Evolutionary conservation across 2,797 vertebrate genomes (phyloP).

Genomic region (Rousettus madagascariensis): DNA sequence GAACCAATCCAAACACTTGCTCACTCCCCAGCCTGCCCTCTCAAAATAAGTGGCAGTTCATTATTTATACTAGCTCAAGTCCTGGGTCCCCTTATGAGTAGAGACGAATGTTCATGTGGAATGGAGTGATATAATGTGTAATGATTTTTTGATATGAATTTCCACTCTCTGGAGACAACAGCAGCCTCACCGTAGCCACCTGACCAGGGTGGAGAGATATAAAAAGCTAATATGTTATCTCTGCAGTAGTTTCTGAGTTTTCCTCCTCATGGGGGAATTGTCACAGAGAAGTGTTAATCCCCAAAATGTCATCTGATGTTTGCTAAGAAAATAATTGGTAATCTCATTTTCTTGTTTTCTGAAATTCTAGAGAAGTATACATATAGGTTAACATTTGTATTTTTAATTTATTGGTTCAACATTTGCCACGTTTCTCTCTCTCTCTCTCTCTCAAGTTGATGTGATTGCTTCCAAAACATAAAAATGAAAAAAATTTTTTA

Average conservation of each 20-base stretch:
- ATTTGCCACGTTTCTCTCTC: background rate
- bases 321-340: conserved; percentile 35
- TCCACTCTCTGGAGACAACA: conserved; percentile 75
- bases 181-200: conserved; percentile 76
- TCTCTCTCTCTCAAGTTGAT: background rate
- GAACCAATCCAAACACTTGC: conserved; percentile 39
- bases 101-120: conserved; percentile 81
- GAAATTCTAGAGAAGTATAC: conserved; percentile 51
- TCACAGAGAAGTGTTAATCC: conserved; percentile 9
- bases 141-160: conserved; percentile 84
- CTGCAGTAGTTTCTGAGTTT: background rate
- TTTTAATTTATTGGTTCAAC: conserved; percentile 39
- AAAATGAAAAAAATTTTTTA: background rate
- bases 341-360: conserved; percentile 16
- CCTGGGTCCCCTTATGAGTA: conserved; percentile 80
- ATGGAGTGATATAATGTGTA: conserved; percentile 81
- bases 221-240: conserved; percentile 73
- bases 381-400: background rate
- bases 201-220: conserved; percentile 77
- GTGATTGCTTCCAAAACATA: conserved; percentile 29
- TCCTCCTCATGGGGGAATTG: background rate
- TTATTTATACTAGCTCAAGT: conserved; percentile 84
- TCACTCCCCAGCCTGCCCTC: conserved; percentile 59
- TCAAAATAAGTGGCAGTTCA: conserved; percentile 81
- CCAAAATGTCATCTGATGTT: conserved; percentile 46